These are phyloP conservation scores for Melitaea athalia DNA, from an alignment of 2,888 invertebrate genomes.

Conservation along the genomic window DNA sequence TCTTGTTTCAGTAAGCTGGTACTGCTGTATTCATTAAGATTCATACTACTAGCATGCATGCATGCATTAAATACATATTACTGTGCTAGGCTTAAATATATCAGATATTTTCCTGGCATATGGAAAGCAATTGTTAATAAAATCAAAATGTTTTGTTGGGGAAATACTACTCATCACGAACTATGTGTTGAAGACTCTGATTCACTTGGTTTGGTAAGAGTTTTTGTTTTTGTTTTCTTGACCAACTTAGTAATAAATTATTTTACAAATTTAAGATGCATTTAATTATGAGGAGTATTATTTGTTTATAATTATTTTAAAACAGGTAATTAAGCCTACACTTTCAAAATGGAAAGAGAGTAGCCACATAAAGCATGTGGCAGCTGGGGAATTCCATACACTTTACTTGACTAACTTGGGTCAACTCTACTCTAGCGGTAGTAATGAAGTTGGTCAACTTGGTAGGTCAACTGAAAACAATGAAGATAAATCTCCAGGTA, in stretches of 20 bases:
- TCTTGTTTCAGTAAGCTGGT: not conserved
- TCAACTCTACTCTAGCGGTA: slow-evolving; percentile 94
- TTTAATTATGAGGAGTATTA: not conserved
- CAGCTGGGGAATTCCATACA: slow-evolving; percentile 92
- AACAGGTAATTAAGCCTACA: slow-evolving; percentile 75
- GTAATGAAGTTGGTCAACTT: slow-evolving; percentile 95
- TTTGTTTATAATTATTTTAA: not conserved
- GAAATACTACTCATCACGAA: slow-evolving; percentile 78
- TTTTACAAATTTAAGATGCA: too few relatives aligned
- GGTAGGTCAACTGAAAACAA: slow-evolving; percentile 81
- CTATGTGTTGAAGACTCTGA: slow-evolving; percentile 69
- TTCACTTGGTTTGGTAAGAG: slow-evolving; percentile 65
- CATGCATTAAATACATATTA: not conserved
- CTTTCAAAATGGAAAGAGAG: slow-evolving; percentile 84
- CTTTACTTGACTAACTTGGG: slow-evolving; percentile 89
- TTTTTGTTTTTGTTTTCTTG: not conserved
- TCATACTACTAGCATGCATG: not conserved
- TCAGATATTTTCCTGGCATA: not conserved
- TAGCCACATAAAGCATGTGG: slow-evolving; percentile 77
- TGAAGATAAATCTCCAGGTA: slow-evolving; percentile 67
- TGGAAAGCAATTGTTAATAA: slow-evolving; percentile 41
- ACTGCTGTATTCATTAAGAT: not conserved
- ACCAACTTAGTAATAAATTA: not conserved
- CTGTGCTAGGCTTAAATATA: not conserved
- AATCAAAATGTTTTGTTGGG: slow-evolving; percentile 78